A percentile compares a stretch with the other conserved stretches of the same genome.
Conservation (phyloP, 2,888 invertebrate species). For the Troides aeacus region DNA sequence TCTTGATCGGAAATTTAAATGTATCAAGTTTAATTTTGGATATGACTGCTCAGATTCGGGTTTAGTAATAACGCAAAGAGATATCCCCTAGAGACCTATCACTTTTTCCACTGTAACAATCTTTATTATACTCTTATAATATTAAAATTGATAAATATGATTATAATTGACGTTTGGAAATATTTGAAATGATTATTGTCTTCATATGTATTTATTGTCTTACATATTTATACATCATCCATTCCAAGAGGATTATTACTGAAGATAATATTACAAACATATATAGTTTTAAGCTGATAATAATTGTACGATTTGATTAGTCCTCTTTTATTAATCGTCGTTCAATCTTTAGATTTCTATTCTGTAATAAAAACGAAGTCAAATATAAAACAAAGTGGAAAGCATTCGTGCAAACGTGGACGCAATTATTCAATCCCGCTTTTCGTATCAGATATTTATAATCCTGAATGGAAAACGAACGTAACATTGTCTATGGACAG, state of each 20-base stretch:
- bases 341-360: background rate
- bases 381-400: background rate
- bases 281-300: background rate
- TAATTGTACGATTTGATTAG: background rate
- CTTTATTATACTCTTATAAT: background rate
- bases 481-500: background rate
- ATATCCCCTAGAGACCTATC: background rate
- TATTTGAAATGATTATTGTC: background rate
- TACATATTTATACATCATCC: too few relatives aligned
- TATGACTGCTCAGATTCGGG: background rate
- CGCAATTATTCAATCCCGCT: background rate
- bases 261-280: background rate
- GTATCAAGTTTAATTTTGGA: background rate
- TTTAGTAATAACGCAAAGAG: background rate
- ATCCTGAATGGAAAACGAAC: background rate
- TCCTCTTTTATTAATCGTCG: background rate
- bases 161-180: background rate
- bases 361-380: background rate
- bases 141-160: background rate
- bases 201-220: too few relatives aligned
- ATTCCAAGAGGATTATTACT: background rate
- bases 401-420: slow-evolving; percentile 1
- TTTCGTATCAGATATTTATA: slow-evolving; percentile 1
- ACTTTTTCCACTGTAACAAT: background rate
- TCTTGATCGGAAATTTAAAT: background rate